Percentiles rank a stretch among this genome's conserved stretches.
phyloP scores from a whole-genome alignment of 2,888 invertebrate species.

The Andrena dorsata region DNA sequence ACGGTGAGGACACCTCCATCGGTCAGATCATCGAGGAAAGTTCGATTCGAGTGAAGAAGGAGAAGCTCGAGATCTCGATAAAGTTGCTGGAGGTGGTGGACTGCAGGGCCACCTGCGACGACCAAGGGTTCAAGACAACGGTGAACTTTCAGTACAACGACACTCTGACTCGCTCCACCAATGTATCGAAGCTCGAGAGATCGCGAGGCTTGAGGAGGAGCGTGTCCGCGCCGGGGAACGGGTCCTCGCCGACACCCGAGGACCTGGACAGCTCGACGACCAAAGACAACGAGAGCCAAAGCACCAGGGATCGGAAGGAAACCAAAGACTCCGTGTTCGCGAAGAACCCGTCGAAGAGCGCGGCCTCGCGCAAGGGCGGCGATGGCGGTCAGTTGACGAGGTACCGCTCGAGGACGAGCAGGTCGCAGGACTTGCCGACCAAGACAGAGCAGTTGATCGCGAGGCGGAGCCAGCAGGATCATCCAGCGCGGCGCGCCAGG shows the following conservation, averaged over 20 bases:
- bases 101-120: slow-evolving; percentile 30
- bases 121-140: slow-evolving; percentile 59
- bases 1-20: neutral
- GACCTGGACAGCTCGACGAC: slow-evolving; percentile 37
- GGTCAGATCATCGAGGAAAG: slow-evolving; percentile 11
- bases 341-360: slow-evolving; percentile 29
- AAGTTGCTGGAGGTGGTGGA: slow-evolving; percentile 40
- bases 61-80: slow-evolving; percentile 21
- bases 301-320: slow-evolving; percentile 36
- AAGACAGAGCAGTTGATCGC: slow-evolving; percentile 74
- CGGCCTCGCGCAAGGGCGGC: slow-evolving; percentile 3
- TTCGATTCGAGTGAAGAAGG: neutral
- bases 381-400: slow-evolving; percentile 46
- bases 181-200: slow-evolving; percentile 30
- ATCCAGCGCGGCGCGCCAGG: slow-evolving; percentile 57
- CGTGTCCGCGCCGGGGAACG: slow-evolving; percentile 64
- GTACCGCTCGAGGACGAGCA: slow-evolving; percentile 62
- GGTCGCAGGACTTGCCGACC: slow-evolving; percentile 64
- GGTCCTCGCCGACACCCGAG: slow-evolving; percentile 20
- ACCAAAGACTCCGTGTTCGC: slow-evolving; percentile 43
- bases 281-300: slow-evolving; percentile 48
- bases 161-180: slow-evolving; percentile 53
- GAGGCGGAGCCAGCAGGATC: slow-evolving; percentile 55
- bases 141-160: slow-evolving; percentile 63
- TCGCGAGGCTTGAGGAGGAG: slow-evolving; percentile 58